A percentile compares a stretch with the other conserved stretches of the same genome.
Evolutionary conservation across 2,797 vertebrate species (phyloP).

Genomic region (Anguilla megastoma): DNA sequence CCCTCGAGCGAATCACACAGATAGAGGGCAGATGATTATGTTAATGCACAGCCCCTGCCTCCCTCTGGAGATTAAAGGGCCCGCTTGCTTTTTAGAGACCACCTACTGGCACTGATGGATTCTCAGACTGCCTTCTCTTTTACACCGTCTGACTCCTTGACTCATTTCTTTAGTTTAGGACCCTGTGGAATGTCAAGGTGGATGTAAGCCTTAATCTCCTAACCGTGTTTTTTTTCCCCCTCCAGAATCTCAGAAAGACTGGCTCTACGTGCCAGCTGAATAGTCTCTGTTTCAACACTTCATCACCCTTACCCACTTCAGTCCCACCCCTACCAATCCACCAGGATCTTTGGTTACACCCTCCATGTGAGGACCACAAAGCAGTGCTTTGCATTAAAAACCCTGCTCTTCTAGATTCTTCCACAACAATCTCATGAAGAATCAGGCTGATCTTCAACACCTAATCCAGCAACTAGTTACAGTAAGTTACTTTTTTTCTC

Average conservation of each 20-base stretch:
- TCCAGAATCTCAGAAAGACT: neutral
- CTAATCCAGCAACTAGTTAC: neutral
- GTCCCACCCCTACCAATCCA: too few species aligned
- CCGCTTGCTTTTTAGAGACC: conserved; percentile 72
- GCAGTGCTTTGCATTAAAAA: too few species aligned
- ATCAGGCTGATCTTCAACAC: too few species aligned
- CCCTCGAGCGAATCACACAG: conserved; percentile 52
- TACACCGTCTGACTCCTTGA: neutral
- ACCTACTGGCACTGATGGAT: conserved; percentile 43
- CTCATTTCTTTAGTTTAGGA: neutral
- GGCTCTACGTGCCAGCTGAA: too few species aligned
- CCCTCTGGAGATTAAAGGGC: conserved; percentile 67
- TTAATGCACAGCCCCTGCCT: conserved; percentile 62
- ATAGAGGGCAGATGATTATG: conserved; percentile 66
- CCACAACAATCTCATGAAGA: too few species aligned
- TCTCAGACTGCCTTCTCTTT: conserved; percentile 22
- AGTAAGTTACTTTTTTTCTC: neutral
- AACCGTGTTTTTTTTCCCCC: neutral
- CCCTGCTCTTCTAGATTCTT: too few species aligned
- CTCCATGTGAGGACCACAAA: too few species aligned
- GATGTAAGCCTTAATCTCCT: conserved; percentile 3
- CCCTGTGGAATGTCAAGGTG: neutral
- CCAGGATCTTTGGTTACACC: too few species aligned
- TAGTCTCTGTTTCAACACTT: too few species aligned
- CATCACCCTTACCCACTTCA: too few species aligned